Base-by-base conservation (phyloP, 1,140 invertebrate genomes). In the Nymphalis io region DNA sequence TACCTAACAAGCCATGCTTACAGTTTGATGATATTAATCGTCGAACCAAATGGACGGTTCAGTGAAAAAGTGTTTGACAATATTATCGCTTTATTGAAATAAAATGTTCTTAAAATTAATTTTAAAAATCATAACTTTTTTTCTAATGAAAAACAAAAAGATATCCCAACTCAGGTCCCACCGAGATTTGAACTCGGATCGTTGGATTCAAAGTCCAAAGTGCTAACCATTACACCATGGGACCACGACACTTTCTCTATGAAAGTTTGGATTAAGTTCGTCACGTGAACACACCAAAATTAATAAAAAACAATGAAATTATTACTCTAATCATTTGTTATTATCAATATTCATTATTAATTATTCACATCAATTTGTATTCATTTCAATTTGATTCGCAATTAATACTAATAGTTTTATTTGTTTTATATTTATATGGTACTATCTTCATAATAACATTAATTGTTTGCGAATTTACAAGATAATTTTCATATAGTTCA, bases 131-230 rank as follows among this genome's bases (percentile, higher is more conserved):
- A 11, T 12, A 55, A 23, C 12, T 33, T 3, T 3, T 27, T 21
- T 27, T 27, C 3, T 13, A 27, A 55, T n/a, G 23, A 55, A 15
- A 55, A 55, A 55, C 5, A 27, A 64, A 64, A 42, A 21, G 21
- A 33, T 2, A 15, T 33, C 1, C 12, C 40, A n/a, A 11, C 0
- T 5, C 10, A 74, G 76, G 76, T 79, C 76, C 76, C 93, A 94
- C 94, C 94, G 94, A 95, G 94, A 95, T 94, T 95, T 94, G 94
- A 95, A 95, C 94, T 95, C 94, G 94, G 94, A 95, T 95, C 94
- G 94, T 94, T 95, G 95, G 95, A 95, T 95, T 95, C 95, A 81
- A 71, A 78, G 76, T 81, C 72, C 76, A 78, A 72, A 81, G 74
- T 81, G 76, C 76, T 76, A 76, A 96, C 95, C 82, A 84, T 83